Conservation (phyloP, 1,140 invertebrate species). For the Globodera rostochiensis region DNA sequence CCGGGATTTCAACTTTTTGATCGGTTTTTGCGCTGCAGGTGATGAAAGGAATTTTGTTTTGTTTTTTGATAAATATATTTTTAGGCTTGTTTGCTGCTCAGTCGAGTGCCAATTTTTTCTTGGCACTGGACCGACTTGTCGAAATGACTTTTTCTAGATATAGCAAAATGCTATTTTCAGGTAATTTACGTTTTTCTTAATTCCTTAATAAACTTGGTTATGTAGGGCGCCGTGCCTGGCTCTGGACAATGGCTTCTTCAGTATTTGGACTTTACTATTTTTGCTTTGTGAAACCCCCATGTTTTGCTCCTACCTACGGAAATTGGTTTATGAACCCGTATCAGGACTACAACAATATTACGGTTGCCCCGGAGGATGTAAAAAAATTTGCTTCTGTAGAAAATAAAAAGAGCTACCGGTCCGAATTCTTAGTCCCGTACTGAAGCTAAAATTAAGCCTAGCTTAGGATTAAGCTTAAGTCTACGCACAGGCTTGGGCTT, state of each 20-base stretch:
- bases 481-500: no score
- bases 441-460: no score
- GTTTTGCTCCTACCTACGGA: neutral
- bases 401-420: no score
- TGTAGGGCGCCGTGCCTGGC: neutral
- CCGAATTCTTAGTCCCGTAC: no score
- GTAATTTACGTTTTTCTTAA: neutral
- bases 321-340: conserved; percentile 25
- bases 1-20: neutral
- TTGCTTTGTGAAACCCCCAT: conserved; percentile 5
- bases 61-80: neutral
- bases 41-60: neutral
- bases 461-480: no score
- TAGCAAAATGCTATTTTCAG: conserved; percentile 2
- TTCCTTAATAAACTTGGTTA: neutral
- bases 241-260: conserved; percentile 4
- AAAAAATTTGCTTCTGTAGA: no score
- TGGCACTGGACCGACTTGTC: conserved; percentile 4
- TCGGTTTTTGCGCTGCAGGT: conserved; percentile 7
- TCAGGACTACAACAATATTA: neutral
- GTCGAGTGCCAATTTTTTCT: conserved; percentile 10
- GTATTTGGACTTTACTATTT: conserved; percentile 16
- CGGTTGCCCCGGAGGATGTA: neutral
- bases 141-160: neutral
- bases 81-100: conserved; percentile 7